phyloP scores from a whole-genome alignment of 1,140 invertebrate genomes.

The Drosophila repletoides region DNA sequence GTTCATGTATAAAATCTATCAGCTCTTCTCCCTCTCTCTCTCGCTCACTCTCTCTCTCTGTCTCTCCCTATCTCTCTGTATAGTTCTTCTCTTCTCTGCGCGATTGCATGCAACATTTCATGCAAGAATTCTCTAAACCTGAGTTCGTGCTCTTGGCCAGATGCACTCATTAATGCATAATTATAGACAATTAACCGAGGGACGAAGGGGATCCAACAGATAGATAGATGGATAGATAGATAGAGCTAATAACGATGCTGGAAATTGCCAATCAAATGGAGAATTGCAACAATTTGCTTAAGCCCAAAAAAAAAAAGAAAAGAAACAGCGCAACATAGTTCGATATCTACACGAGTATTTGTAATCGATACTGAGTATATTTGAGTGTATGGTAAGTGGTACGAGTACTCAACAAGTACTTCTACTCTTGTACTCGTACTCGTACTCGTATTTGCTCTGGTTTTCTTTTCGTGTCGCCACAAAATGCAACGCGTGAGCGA shows the following conservation, averaged over 20 bases:
- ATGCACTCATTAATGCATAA: constrained; percentile 79
- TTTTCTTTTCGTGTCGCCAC: constrained; percentile 45
- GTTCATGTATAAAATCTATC: constrained; percentile 41
- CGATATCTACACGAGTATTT: constrained; percentile 25
- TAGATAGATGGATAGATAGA: neutral
- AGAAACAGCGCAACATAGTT: constrained; percentile 23
- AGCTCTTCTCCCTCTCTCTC: neutral
- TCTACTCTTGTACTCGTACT: neutral
- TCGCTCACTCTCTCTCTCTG: neutral
- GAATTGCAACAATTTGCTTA: constrained; percentile 58
- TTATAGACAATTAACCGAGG: constrained; percentile 72
- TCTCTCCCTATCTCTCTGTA: neutral
- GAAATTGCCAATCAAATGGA: constrained; percentile 59
- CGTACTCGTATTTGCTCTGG: constrained; percentile 45
- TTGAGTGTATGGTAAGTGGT: constrained; percentile 26
- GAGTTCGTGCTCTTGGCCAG: constrained; percentile 75
- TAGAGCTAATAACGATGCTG: constrained; percentile 58
- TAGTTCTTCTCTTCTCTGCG: neutral
- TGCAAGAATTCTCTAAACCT: constrained; percentile 73
- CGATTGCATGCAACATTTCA: constrained; percentile 68
- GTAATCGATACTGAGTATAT: constrained; percentile 47
- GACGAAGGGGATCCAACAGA: constrained; percentile 1
- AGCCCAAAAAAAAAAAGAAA: neutral
- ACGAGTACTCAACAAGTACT: neutral
- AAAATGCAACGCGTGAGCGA: constrained; percentile 61